phyloP scores from a whole-genome alignment of 2,888 invertebrate species.

The Dione juno region DNA sequence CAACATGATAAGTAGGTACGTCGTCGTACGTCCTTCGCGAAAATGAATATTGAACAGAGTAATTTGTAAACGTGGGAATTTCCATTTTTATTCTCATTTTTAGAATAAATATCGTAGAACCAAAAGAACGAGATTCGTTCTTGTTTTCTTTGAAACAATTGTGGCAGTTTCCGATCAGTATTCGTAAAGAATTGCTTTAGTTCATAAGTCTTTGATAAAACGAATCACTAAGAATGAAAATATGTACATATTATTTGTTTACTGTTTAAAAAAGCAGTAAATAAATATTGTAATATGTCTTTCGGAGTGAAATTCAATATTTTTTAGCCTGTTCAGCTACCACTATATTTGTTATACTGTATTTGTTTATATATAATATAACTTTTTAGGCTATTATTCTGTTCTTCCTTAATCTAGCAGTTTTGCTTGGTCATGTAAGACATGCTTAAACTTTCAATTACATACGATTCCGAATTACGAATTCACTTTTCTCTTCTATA shows the following conservation, averaged over 20 bases:
- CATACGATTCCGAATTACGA: too few relatives aligned
- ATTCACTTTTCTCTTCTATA: too few relatives aligned
- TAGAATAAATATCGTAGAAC: not conserved
- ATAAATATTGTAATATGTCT: not conserved
- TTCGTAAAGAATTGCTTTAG: constrained; percentile 7
- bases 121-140: not conserved
- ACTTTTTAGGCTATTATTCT: too few relatives aligned
- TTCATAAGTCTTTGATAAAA: constrained; percentile 1
- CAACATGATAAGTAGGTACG: constrained; percentile 11
- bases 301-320: not conserved
- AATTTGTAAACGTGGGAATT: constrained; percentile 11
- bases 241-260: not conserved
- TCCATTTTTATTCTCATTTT: not conserved
- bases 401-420: too few relatives aligned
- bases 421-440: too few relatives aligned
- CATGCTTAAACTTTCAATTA: too few relatives aligned
- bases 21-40: not conserved
- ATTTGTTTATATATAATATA: too few relatives aligned
- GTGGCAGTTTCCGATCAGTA: constrained; percentile 1
- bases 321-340: too few relatives aligned
- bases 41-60: constrained; percentile 8
- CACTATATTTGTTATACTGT: too few relatives aligned
- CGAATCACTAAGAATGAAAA: not conserved
- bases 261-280: not conserved
- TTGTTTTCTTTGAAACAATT: constrained; percentile 10